Evolutionary conservation across 2,888 invertebrate genomes (phyloP).

Genomic region (Aphodius sticticus): DNA sequence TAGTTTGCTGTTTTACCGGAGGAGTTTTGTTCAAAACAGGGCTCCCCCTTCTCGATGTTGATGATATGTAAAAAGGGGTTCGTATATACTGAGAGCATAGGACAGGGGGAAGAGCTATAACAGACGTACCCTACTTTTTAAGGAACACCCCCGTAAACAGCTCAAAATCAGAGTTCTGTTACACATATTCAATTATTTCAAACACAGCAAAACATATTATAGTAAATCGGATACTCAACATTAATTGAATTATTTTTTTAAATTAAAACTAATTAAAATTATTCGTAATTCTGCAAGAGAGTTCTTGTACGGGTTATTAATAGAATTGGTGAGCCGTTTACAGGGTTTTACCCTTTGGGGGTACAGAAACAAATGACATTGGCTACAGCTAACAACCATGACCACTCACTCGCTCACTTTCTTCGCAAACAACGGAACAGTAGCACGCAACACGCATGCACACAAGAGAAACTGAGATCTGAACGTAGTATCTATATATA

Average conservation of each 20-base stretch:
- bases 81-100: slow-evolving; percentile 13
- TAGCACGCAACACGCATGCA: slow-evolving; percentile 40
- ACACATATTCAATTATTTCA: too few relatives aligned
- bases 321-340: background rate
- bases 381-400: slow-evolving; percentile 57
- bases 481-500: slow-evolving; percentile 37
- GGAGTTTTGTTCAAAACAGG: slow-evolving; percentile 31
- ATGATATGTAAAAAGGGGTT: slow-evolving; percentile 53
- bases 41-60: slow-evolving; percentile 46
- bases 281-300: too few relatives aligned
- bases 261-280: too few relatives aligned
- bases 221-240: too few relatives aligned
- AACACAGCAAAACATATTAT: too few relatives aligned
- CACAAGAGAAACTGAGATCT: slow-evolving; percentile 45
- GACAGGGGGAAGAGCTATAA: slow-evolving; percentile 56
- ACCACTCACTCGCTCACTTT: slow-evolving; percentile 20
- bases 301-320: too few relatives aligned
- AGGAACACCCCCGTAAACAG: background rate
- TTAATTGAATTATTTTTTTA: too few relatives aligned
- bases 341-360: background rate
- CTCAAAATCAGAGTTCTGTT: background rate
- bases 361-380: slow-evolving; percentile 55
- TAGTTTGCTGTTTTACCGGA: slow-evolving; percentile 37
- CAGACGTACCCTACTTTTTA: slow-evolving; percentile 43
- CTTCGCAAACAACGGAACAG: slow-evolving; percentile 5